phyloP scores from a whole-genome alignment of 2,113 vertebrate genomes.

The Corythaixoides concolor region DNA sequence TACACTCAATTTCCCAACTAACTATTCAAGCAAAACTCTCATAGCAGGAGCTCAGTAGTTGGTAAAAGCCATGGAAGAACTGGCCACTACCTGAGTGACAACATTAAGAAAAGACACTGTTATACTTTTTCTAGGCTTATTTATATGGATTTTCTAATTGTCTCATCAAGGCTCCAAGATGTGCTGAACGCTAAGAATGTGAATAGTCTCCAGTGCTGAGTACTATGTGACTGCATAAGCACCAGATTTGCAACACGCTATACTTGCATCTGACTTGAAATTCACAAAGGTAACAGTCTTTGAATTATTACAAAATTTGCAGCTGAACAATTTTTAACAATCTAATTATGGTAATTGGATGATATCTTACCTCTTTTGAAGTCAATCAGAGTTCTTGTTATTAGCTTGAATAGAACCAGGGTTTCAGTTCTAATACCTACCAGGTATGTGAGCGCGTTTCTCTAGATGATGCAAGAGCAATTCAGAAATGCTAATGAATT shows the following conservation, averaged over 20 bases:
- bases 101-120: neutral
- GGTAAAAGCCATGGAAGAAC: neutral
- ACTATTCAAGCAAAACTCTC: neutral
- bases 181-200: neutral
- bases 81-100: neutral
- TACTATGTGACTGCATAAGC: neutral
- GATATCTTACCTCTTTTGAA: constrained; percentile 11
- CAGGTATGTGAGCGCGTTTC: neutral
- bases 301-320: constrained; percentile 32
- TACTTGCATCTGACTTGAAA: constrained; percentile 30
- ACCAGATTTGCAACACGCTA: constrained; percentile 10
- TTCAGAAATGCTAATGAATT: constrained; percentile 12
- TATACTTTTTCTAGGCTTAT: neutral
- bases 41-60: neutral
- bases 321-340: constrained; percentile 45
- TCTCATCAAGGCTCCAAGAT: constrained; percentile 12
- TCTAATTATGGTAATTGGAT: constrained; percentile 48
- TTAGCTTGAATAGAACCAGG: neutral
- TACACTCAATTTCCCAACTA: constrained; percentile 18
- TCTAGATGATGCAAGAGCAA: constrained; percentile 11
- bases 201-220: constrained; percentile 3
- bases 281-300: constrained; percentile 12
- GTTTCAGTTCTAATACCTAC: neutral
- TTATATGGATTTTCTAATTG: neutral
- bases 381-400: constrained; percentile 6